These are phyloP conservation scores for Lasioglossum malachurum DNA, from an alignment of 2,888 invertebrate species.

Conservation along the genomic window DNA sequence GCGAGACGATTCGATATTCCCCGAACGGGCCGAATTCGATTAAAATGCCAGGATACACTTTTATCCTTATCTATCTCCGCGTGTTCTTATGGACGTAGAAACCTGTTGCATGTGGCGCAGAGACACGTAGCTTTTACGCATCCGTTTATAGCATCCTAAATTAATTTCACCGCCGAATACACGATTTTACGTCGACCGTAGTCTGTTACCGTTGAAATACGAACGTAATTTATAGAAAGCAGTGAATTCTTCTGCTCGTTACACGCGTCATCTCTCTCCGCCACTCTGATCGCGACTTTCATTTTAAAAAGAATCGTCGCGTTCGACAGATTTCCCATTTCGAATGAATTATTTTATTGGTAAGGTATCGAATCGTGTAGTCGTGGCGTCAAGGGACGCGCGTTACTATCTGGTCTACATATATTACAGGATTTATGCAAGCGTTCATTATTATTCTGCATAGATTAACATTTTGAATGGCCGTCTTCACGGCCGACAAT, in stretches of 20 bases:
- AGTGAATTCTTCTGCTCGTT: constrained; percentile 15
- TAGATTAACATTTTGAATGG: constrained; percentile 16
- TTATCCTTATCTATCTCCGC: constrained; percentile 15
- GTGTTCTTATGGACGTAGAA: constrained; percentile 47
- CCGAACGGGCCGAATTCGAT: background rate
- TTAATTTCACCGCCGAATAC: constrained; percentile 36
- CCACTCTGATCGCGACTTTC: too few relatives aligned
- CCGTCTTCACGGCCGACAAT: constrained; percentile 19
- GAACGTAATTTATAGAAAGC: constrained; percentile 28
- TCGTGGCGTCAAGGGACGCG: too few relatives aligned
- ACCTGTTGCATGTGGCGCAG: constrained; percentile 61
- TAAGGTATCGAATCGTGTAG: background rate
- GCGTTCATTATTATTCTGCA: constrained; percentile 14
- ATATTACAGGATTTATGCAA: background rate
- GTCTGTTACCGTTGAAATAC: constrained; percentile 1
- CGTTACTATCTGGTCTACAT: background rate
- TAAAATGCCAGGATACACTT: background rate
- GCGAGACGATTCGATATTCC: background rate
- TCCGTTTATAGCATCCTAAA: constrained; percentile 40
- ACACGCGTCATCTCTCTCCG: background rate
- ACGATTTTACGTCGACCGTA: constrained; percentile 14
- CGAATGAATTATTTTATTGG: background rate
- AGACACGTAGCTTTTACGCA: constrained; percentile 32
- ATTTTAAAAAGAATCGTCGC: background rate
- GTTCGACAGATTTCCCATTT: background rate